phyloP scores from a whole-genome alignment of 1,140 invertebrate genomes.

The Calycopis cecrops region DNA sequence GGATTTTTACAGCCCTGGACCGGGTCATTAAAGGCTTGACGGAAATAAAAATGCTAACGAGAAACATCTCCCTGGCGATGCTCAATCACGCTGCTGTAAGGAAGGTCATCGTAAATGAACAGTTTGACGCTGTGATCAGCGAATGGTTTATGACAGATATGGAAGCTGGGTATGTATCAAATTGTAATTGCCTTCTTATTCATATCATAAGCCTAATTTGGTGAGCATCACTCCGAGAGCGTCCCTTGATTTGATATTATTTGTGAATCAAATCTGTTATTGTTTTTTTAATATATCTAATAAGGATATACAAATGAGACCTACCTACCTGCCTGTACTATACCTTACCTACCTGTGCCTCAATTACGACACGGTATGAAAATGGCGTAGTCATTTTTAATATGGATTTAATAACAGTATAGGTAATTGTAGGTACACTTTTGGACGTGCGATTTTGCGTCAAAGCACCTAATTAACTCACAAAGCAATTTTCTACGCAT shows the following conservation, averaged over 20 bases:
- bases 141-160: slow-evolving; percentile 40
- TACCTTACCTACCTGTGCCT: no score
- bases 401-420: no score
- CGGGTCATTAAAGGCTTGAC: slow-evolving; percentile 12
- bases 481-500: no score
- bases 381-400: neutral
- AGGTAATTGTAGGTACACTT: no score
- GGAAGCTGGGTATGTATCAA: neutral
- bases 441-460: no score
- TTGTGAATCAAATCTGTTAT: no score
- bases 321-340: no score
- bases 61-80: slow-evolving; percentile 23
- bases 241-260: no score
- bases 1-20: slow-evolving; percentile 23
- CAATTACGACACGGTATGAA: neutral
- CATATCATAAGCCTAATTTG: no score
- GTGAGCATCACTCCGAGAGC: no score
- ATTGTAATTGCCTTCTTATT: neutral
- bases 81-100: slow-evolving; percentile 13
- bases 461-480: no score
- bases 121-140: slow-evolving; percentile 45
- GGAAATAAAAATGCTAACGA: slow-evolving; percentile 20
- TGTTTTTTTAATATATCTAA: no score
- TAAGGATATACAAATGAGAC: neutral
- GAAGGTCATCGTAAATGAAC: slow-evolving; percentile 23